phyloP scores from a whole-genome alignment of 2,113 vertebrate species.

The Eptesicus fuscus region DNA sequence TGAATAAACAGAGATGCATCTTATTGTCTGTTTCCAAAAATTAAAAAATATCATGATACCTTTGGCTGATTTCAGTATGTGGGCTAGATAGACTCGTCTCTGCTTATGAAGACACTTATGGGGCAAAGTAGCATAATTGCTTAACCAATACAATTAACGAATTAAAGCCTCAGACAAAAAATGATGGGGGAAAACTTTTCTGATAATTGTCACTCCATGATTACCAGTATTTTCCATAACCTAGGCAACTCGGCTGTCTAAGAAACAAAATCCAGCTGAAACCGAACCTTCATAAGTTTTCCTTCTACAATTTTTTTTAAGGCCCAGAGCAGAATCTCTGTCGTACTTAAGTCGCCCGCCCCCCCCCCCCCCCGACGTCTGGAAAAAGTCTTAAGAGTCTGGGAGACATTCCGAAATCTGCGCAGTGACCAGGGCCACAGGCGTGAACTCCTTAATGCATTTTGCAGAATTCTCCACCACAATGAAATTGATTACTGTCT shows the following conservation, averaged over 20 bases:
- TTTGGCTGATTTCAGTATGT: neutral
- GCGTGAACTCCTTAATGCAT: slow-evolving; percentile 83
- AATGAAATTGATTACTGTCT: slow-evolving; percentile 80
- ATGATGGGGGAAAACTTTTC: neutral
- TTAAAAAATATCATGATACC: neutral
- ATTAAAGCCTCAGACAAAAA: neutral
- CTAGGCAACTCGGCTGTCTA: slow-evolving; percentile 57
- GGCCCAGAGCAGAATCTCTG: slow-evolving; percentile 74
- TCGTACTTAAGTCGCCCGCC: slow-evolving; percentile 76
- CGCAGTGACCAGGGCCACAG: slow-evolving; percentile 78
- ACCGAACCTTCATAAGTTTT: slow-evolving; percentile 70
- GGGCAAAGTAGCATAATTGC: neutral
- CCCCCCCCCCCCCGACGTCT: slow-evolving; percentile 78
- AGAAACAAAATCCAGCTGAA: slow-evolving; percentile 72
- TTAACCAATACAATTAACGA: neutral
- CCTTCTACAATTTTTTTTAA: slow-evolving; percentile 59
- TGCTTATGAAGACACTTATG: neutral
- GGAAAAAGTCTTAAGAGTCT: slow-evolving; percentile 84
- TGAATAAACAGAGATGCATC: neutral
- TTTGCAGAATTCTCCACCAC: slow-evolving; percentile 80
- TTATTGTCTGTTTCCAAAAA: neutral
- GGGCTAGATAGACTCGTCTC: neutral
- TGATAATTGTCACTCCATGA: neutral
- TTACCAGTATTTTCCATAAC: slow-evolving; percentile 71
- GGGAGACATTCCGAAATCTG: slow-evolving; percentile 82